phyloP scores from a whole-genome alignment of 2,888 invertebrate genomes.

The Deilephila porcellus region DNA sequence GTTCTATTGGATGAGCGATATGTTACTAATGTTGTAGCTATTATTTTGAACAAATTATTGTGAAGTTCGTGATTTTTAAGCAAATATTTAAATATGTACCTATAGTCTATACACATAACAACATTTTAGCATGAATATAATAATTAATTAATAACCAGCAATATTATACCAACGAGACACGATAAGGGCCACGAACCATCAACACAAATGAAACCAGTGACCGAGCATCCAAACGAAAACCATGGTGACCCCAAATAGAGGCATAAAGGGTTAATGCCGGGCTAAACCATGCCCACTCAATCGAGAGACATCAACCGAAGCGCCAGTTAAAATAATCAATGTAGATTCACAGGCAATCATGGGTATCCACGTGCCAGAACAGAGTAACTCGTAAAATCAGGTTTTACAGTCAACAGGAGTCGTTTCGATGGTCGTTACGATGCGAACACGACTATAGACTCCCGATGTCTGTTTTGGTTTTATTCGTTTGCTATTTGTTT shows the following conservation, averaged over 20 bases:
- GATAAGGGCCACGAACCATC: too few species aligned
- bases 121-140: too few species aligned
- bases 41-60: too few species aligned
- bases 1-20: too few species aligned
- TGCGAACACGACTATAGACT: slow-evolving; percentile 4
- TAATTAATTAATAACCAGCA: too few species aligned
- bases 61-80: too few species aligned
- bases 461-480: not conserved
- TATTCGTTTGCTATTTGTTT: not conserved
- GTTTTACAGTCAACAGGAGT: slow-evolving; percentile 49
- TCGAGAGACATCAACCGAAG: not conserved
- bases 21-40: too few species aligned
- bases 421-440: slow-evolving; percentile 40
- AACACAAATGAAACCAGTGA: too few species aligned
- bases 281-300: slow-evolving; percentile 11
- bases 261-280: slow-evolving; percentile 3
- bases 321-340: slow-evolving; percentile 25
- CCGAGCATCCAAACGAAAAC: not conserved
- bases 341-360: slow-evolving; percentile 13
- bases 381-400: slow-evolving; percentile 48
- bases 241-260: not conserved
- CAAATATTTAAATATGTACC: too few species aligned
- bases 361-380: slow-evolving; percentile 34
- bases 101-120: too few species aligned
- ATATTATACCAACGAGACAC: too few species aligned